Base-by-base conservation (phyloP, 1,140 invertebrate species). In the Drosophila nebulosa region DNA sequence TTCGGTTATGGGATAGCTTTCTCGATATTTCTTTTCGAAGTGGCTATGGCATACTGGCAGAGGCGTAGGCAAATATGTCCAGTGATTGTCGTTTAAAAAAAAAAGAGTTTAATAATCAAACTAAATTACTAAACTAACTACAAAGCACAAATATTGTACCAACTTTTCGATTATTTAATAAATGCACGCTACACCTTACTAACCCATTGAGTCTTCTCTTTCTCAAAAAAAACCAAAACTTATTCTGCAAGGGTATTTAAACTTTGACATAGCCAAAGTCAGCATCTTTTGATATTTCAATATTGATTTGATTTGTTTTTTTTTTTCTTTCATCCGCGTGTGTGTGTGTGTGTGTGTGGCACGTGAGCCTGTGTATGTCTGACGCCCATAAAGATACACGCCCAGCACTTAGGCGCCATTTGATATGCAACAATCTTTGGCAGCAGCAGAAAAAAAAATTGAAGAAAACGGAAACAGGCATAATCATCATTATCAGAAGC, bases 391-490 rank as follows among this genome's bases (percentile, higher is more conserved):
- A 14, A 24, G 65, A 27, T 27, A 18, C 46, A 64, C 80, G 69
- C 73, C 81, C 77, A 80, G 80, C 80, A 85, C 80, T 85, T 85
- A 86, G 74, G 63, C 64, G 50, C 63, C 72, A 86, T 86, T 81
- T 81, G 85, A 86, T 86, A 88, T 88, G 81, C 81, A 86, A 86
- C 83, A 86, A 81, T 86, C 74, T 81, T 86, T 81, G 83, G 69
- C 61, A 77, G 66, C 58, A 67, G 39, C 21, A n/a, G 51, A 69
- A 63, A 57, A 69, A 26, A 27, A 46, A 50, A 32, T 56, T 18
- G 56, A 53, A 24, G 22, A 70, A 67, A 57, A 60, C 32, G 70
- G 50, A 56, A 59, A 69, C 72, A 21, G 51, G 70, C 64, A 46
- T 64, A 79, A 74, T 86, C 68, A 74, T 69, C 74, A 86, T 78